Base-by-base conservation (phyloP, 2,113 vertebrate genomes). In the Pyxicephalus adspersus region DNA sequence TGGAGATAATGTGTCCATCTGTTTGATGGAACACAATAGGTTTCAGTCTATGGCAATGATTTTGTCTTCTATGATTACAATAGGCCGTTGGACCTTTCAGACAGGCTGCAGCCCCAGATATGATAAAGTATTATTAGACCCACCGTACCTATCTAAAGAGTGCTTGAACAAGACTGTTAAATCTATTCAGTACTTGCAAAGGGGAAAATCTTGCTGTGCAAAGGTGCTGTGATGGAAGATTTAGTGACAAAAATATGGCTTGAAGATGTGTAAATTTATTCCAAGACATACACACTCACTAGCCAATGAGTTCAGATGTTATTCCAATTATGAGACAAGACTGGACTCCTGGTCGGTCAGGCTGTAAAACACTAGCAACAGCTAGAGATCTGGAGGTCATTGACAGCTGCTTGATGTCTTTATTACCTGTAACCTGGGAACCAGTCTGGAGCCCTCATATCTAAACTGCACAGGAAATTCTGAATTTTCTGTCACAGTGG, bases 21-120 rank as follows among this genome's bases (percentile, higher is more conserved):
- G 86, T 31, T 84, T 99, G 77, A 85, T 99, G 80, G 98, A 99
- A 85, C 98, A 93, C 0, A 97, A 99, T 90, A 93, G 75, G 50
- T 99, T 81, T 85, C 94, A 71, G 17, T 92, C 0, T 97, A 97
- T 1, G 95, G 95, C n/a, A 90, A 96, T 0, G 95, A 98, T 55
- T 99, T 97, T 80, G 5, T 96, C 82, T 98, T 95, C 91, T 99
- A 98, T 70, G 95, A 99, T 86, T 99, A 98, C 87, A 95, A 93
- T 45, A 81, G 92, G 20, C 96, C 98, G 15, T 86, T 98, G 86
- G 87, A 91, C 9, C 86, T 98, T 0, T 91, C 92, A 0, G 84
- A 84, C 67, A 34, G 66, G 20, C 80, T 94, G 16, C 50, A 86
- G 0, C 88, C 92, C 3, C 93, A 91, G 94, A 85, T 99, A 96